phyloP scores from a whole-genome alignment of 2,888 invertebrate species.

The Rhogogaster chlorosoma region DNA sequence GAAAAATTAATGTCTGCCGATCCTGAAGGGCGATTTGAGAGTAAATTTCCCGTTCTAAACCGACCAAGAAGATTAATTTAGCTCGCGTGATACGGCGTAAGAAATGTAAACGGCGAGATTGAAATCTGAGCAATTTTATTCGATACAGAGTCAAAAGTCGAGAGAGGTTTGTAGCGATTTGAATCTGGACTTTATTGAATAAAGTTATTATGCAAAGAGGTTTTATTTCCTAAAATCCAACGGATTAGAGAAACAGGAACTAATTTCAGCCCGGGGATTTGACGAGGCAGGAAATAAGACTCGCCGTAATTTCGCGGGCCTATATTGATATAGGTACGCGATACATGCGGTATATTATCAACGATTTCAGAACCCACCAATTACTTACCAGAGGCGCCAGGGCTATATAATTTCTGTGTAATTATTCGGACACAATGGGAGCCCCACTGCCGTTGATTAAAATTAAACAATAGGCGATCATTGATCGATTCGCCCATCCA shows the following conservation, averaged over 20 bases:
- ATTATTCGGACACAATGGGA: constrained; percentile 29
- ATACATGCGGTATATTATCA: not conserved
- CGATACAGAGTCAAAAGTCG: not conserved
- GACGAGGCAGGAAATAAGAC: not conserved
- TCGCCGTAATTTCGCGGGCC: not conserved
- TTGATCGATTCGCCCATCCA: constrained; percentile 34
- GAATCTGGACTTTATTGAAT: not conserved
- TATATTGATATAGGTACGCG: not conserved
- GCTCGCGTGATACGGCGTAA: not conserved
- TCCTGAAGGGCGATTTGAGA: not conserved
- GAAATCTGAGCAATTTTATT: not conserved
- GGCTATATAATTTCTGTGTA: constrained; percentile 32
- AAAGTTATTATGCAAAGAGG: not conserved
- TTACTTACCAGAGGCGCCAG: not conserved
- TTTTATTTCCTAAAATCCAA: too few relatives aligned
- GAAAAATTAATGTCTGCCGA: not conserved
- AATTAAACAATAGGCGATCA: constrained; percentile 46
- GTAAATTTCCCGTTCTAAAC: not conserved
- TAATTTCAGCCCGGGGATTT: not conserved
- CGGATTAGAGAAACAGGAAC: not conserved
- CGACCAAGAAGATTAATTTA: not conserved
- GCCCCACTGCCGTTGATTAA: constrained; percentile 30
- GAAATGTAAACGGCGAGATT: not conserved
- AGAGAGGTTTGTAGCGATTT: not conserved
- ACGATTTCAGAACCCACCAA: constrained; percentile 15